Base-by-base conservation (phyloP, 2,113 vertebrate species). In the Oryzias melastigma region DNA sequence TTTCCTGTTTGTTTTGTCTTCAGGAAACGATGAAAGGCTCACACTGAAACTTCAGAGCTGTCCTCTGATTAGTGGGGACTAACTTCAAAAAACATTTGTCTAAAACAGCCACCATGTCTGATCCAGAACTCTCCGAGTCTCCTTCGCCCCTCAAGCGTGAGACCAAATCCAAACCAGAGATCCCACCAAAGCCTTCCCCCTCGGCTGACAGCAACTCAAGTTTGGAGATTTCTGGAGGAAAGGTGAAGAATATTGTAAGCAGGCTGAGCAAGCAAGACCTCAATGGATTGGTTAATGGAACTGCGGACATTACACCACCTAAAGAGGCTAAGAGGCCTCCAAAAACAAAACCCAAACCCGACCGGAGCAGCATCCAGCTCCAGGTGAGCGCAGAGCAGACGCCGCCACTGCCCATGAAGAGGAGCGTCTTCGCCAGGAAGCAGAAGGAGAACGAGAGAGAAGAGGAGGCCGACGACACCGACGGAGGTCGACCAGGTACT, bases 171-270 rank as follows among this genome's bases (percentile, higher is more conserved):
- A 82, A 61, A 62, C 88, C 89, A 0, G 68, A 67, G 1, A 58
- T 91, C 52, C 81, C 76, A 1, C 76, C 58, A 0, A 91, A 91
- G 50, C 80, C 79, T 0, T n/a, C 57, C 8, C 12, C 35, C 35
- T 12, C 35, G 0, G 69, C 41, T 5, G 63, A 83, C 12, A 17
- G 13, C 5, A 55, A 17, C 47, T 40, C 42, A 51, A 3, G 14
- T 0, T 1, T 16, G 0, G 65, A 18, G 7, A 19, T 1, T 1
- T 40, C 78, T 5, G 81, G 59, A 0, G 89, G 85, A 17, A 91
- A 91, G 17, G 90, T 92, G 5, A 90, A 89, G 50, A 78, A 74
- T 5, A 91, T 92, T 2, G 88, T 91, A 41, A 79, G 65, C 55
- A 86, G 72, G 60, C 91, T 93, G 12, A 88, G 68, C 70, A 76